Percentiles rank a stretch among this genome's conserved stretches.
Evolutionary conservation across 2,797 vertebrate genomes (phyloP).

Genomic region (Percopsis omiscomaycus): DNA sequence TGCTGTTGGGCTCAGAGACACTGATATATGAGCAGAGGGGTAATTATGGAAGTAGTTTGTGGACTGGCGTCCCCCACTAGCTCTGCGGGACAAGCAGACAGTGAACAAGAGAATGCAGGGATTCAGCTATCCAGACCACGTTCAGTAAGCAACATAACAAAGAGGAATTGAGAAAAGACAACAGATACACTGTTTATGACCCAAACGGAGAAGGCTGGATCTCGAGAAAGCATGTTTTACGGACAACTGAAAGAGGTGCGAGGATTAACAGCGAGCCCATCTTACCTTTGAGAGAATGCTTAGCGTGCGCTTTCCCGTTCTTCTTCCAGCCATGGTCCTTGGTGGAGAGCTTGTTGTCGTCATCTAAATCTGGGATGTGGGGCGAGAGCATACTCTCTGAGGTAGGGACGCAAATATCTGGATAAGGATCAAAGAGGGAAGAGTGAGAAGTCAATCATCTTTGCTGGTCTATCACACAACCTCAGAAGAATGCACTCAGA

Average conservation of each 20-base stretch:
- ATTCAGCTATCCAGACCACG: conserved; percentile 25
- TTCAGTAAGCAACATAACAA: conserved; percentile 7
- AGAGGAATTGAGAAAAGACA: conserved; percentile 15
- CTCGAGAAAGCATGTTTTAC: conserved; percentile 19
- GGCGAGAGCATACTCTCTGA: conserved; percentile 88
- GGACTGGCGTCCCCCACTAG: conserved; percentile 46
- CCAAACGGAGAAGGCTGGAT: not conserved
- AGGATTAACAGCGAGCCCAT: not conserved
- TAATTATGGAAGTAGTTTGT: conserved; percentile 66
- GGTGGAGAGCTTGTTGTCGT: conserved; percentile 83
- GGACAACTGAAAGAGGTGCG: conserved; percentile 4
- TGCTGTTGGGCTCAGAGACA: conserved; percentile 44
- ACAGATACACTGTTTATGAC: conserved; percentile 8
- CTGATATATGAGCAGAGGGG: conserved; percentile 61
- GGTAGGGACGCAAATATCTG: conserved; percentile 89
- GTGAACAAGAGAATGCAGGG: conserved; percentile 31
- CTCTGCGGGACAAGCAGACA: conserved; percentile 36
- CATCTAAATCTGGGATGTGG: conserved; percentile 88
- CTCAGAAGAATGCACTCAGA: not conserved
- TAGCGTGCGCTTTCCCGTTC: conserved; percentile 82
- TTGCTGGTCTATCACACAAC: not conserved
- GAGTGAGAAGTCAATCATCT: not conserved
- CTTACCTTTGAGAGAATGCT: conserved; percentile 90
- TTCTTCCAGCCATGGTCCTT: conserved; percentile 92
- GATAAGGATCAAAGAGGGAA: conserved; percentile 13